Evolutionary conservation across 53 echinoderm and acorn worm genomes (phyloP), one percentile per base, ranked within the genome.

Genomic region (Temnopleurus reevesii): DNA sequence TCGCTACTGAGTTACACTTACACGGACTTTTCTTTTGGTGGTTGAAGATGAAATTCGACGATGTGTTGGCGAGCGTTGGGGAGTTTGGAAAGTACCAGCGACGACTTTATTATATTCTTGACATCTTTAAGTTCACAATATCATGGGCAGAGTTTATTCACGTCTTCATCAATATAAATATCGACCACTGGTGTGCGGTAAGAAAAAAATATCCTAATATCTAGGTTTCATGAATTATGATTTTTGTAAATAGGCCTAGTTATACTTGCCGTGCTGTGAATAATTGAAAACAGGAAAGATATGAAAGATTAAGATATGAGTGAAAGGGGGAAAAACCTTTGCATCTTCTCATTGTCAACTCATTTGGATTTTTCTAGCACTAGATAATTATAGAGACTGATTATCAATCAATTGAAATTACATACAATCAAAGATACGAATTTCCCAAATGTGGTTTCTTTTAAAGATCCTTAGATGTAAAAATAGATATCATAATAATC

Each of bases 151-250:
- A 53, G 8, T 19, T 36, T 3, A 82, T 82, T 17, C 0, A 30
- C 4, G 35, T 82, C 19, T 82, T 82, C n/a, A 53, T 54, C 8
- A 31, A 18, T 4, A 36, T 36, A 10, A 54, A 54, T 4, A 36
- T 82, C 36, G 56, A 82, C 81, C 83, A 82, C 36, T 82, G 83
- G 83, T 82, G 83, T 31, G 56, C 55, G 83, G 83, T 82, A 82
- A 79, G 79, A 47, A 21, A 21, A 0, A 17, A 24, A 8, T n/a
- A 59, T 17, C 12, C 0, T 17, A 17, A 24, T 15, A 8, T 33
- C 2, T 9, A 65, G 31, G 3, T 7, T 4, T 56, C 56, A 21
- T 24, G 7, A 56, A 8, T 24, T 49, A 12, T 15, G 49, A 15
- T 9, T 49, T 49, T 49, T 12, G 9, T 49, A 15, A 12, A 12